Base-by-base conservation (phyloP, 30 jellyfish, hydroid and myxozoan species). In the Chironex yamaguchii region DNA sequence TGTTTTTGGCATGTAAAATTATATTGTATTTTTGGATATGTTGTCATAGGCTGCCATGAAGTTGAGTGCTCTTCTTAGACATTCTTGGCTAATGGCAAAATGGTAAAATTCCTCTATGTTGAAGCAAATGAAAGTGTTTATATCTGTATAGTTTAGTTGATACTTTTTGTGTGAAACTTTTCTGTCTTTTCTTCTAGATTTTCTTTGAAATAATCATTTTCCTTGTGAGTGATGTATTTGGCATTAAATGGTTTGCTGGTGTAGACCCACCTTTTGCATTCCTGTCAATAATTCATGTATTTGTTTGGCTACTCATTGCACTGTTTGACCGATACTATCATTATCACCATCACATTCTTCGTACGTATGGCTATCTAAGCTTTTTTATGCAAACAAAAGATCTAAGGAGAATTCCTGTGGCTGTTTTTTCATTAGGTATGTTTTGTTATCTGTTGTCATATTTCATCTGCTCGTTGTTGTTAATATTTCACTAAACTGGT, bases 201-300 rank as follows among this genome's bases (percentile, higher is more conserved):
- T 87, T 86, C n/a, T 89, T 94, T 71, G 97, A 82, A 62, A 93
- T 88, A 14, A 23, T 79, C 67, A 76, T 91, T 1, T 94, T 82
- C 64, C 34, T 94, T 3, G 78, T 89, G 4, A 42, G 93, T 85
- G 96, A 94, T 84, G 96, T 94, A 13, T 71, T 84, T 42, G 89
- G 89, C n/a, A 53, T 74, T n/a, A 36, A 82, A 62, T 32, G 83
- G 31, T 26, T 94, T 27, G 99, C 97, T 52, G 99, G 99, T 1
- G 85, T 94, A 12, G 96, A 89, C 33, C 97, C 96, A 4, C 99
- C 99, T 17, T 94, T 94, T 73, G 99, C 99, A 28, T 67, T 94
- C 22, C 92, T 94, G 49, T 76, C 96, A 26, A 86, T 84, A 22
- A 50, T 89, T 48, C 97, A 94, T 72, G 99, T 94, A 21, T 97